Percentiles rank a stretch among this genome's conserved stretches.
phyloP scores from a whole-genome alignment of 1,140 invertebrate genomes.

The Zeugodacus cucurbitae region DNA sequence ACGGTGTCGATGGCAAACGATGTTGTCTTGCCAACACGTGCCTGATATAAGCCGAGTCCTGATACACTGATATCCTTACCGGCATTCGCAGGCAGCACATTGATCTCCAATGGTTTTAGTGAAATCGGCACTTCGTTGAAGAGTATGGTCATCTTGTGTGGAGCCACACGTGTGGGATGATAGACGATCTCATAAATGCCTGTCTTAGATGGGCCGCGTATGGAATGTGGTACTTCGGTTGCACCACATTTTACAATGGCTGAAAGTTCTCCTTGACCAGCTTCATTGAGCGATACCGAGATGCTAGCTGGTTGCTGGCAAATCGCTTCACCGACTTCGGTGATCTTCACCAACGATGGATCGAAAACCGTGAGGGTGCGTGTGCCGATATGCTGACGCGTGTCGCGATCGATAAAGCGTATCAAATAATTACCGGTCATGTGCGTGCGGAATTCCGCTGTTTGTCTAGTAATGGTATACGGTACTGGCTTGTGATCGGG shows the following conservation, averaged over 20 bases:
- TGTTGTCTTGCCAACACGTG: slow-evolving; percentile 80
- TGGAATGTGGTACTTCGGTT: slow-evolving; percentile 81
- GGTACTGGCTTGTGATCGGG: slow-evolving; percentile 68
- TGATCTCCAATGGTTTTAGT: slow-evolving; percentile 69
- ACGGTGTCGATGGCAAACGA: slow-evolving; percentile 91
- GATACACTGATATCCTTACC: slow-evolving; percentile 73
- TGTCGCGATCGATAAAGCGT: slow-evolving; percentile 64
- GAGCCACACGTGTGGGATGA: slow-evolving; percentile 82
- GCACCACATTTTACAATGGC: slow-evolving; percentile 83
- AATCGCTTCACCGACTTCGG: slow-evolving; percentile 81
- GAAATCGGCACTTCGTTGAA: slow-evolving; percentile 80
- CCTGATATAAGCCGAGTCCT: slow-evolving; percentile 85
- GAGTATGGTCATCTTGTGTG: slow-evolving; percentile 83
- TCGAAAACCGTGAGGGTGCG: slow-evolving; percentile 86
- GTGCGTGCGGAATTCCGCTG: slow-evolving; percentile 69
- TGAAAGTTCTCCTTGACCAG: slow-evolving; percentile 84
- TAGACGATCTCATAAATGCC: slow-evolving; percentile 85
- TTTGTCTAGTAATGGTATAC: slow-evolving; percentile 68
- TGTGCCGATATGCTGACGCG: slow-evolving; percentile 66
- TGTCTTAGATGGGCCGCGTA: slow-evolving; percentile 74
- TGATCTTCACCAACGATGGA: slow-evolving; percentile 81
- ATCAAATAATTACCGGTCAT: slow-evolving; percentile 69
- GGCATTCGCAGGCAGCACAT: slow-evolving; percentile 71
- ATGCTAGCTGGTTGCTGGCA: slow-evolving; percentile 84
- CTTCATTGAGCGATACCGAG: slow-evolving; percentile 75